Conservation (phyloP, 2,113 vertebrate genomes). For the Ifrita kowaldi region DNA sequence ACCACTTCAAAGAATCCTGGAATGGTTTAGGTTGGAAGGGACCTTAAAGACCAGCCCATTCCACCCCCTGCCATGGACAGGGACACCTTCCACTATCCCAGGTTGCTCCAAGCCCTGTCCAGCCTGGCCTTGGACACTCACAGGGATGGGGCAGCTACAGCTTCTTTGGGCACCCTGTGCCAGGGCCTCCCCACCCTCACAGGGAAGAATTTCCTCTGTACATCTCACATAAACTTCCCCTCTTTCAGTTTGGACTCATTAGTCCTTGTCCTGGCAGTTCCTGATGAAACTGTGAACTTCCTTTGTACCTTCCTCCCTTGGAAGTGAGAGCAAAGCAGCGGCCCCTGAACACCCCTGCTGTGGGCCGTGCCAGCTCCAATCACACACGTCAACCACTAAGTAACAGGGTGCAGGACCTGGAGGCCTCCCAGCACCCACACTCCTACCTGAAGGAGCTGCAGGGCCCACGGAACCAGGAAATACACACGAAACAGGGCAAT, state of each 20-base stretch:
- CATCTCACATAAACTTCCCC: not conserved
- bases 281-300: not conserved
- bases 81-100: not conserved
- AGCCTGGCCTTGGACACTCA: not conserved
- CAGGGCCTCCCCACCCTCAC: not conserved
- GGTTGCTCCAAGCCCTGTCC: not conserved
- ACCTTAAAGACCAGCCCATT: not conserved
- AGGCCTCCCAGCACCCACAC: not conserved
- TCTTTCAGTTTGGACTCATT: not conserved
- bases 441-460: not conserved
- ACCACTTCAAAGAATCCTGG: accelerated
- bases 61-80: not conserved
- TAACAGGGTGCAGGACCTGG: accelerated
- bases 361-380: not conserved
- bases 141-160: not conserved
- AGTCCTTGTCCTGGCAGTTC: not conserved
- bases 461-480: not conserved
- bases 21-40: not conserved
- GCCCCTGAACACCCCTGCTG: too few species aligned
- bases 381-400: not conserved
- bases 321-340: not conserved
- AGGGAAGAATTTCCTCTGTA: not conserved
- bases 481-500: accelerated
- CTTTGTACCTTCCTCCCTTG: not conserved
- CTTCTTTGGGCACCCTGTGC: not conserved